Evolutionary conservation across 2,113 vertebrate species (phyloP), one percentile per base, ranked within the genome.

Genomic region (Trinectes maculatus): DNA sequence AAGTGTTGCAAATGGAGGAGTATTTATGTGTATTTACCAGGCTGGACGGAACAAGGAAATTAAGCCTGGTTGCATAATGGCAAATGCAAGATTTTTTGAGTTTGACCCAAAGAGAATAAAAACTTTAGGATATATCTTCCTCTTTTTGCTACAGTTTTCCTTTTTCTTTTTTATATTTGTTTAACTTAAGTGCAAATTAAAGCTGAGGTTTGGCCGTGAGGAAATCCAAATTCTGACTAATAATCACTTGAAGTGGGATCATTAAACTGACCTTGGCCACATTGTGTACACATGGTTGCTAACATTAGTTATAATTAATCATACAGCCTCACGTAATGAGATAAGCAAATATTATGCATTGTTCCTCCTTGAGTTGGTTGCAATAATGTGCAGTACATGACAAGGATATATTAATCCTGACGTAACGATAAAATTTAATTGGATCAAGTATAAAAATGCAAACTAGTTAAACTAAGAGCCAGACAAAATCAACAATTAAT

Each of bases 381-480:
- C 22, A 36, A 2, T 39, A 40, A 52, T n/a, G 19, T 31, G 18
- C 2, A n/a, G 26, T 6, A 28, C 1, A 29, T 8, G 16, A 24
- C 6, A 33, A 3, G 21, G 22, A 40, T 7, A 29, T 31, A 6
- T 52, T 21, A 16, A 58, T 44, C n/a, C 16, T 19, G 22, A 26
- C 19, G 24, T 43, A 29, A 6, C 15, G 8, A 15, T 40, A 4
- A 2, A 40, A 13, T 1, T 31, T 1, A 46, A 40, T 16, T 25
- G 25, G 6, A 54, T 40, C 3, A 33, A 39, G 0, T 16, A 36
- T 21, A 42, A 16, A 5, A 13, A 21, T 19, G 15, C 52, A 19
- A 31, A 19, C 31, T 3, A 5, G 12, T 70, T 19, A 53, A 29
- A 57, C 31, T 46, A n/a, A 48, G 31, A 64, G 34, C 21, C 29